phyloP scores from a whole-genome alignment of 1,140 invertebrate species.

The Galendromus occidentalis region DNA sequence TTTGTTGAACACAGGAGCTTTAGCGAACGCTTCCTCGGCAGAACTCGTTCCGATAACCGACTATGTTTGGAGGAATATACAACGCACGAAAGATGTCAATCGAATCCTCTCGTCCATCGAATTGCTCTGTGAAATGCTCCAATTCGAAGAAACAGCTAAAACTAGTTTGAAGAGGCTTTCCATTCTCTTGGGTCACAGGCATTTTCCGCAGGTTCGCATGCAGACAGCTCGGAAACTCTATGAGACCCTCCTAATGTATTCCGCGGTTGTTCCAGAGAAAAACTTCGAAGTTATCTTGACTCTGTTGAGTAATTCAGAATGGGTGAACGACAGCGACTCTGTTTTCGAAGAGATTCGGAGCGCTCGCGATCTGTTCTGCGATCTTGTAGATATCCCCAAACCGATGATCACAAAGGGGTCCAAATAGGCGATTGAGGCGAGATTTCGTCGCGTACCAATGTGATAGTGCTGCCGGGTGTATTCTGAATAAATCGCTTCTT shows the following conservation, averaged over 20 bases:
- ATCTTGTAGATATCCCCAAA: background rate
- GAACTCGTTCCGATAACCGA: background rate
- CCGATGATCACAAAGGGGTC: background rate
- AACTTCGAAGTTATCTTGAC: background rate
- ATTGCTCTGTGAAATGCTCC: background rate
- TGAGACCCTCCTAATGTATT: background rate
- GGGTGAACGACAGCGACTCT: background rate
- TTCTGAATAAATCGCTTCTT: too few species aligned
- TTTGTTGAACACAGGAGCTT: background rate
- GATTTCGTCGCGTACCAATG: too few species aligned
- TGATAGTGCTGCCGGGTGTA: background rate
- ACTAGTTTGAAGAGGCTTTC: background rate
- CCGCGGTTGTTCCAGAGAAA: background rate
- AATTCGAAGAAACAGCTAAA: background rate
- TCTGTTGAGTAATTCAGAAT: background rate
- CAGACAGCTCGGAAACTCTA: conserved; percentile 1
- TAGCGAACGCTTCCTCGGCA: background rate
- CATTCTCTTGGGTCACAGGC: background rate
- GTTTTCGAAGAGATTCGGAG: background rate
- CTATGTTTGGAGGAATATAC: conserved; percentile 1
- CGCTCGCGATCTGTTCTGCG: background rate
- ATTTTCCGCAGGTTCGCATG: background rate
- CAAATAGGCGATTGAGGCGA: too few species aligned
- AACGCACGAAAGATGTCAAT: background rate
- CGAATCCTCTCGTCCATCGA: background rate